phyloP scores from a whole-genome alignment of 1,140 invertebrate species.

The Vanessa tameamea region DNA sequence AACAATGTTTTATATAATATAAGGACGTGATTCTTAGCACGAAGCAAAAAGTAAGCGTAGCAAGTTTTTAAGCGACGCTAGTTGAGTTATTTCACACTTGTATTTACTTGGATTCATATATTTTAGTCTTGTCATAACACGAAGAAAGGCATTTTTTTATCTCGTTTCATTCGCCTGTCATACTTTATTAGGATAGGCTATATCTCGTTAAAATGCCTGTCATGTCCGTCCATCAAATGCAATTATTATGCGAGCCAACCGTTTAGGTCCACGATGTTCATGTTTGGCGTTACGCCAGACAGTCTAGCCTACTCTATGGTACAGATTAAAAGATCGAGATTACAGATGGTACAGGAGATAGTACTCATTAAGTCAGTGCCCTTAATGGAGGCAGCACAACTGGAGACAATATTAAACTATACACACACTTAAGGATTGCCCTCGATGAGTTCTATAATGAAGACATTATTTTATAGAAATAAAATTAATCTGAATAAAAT shows the following conservation, averaged over 20 bases:
- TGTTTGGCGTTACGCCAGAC: conserved; percentile 19
- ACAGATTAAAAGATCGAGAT: conserved; percentile 14
- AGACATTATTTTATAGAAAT: too few species aligned
- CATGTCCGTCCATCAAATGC: conserved; percentile 19
- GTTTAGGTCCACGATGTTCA: conserved; percentile 18
- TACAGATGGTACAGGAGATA: conserved; percentile 1
- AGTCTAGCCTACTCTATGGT: conserved; percentile 10
- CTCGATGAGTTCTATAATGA: too few species aligned
- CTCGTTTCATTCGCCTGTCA: not conserved
- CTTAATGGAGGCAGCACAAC: not conserved
- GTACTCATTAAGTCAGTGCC: not conserved
- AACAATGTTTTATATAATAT: not conserved
- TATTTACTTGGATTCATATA: not conserved
- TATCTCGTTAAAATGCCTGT: conserved; percentile 17
- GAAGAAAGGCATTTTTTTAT: not conserved
- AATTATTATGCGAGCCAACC: conserved; percentile 24
- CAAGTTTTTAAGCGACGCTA: not conserved
- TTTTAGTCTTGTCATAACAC: too few species aligned
- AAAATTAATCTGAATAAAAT: too few species aligned
- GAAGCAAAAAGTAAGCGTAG: not conserved
- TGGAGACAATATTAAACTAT: too few species aligned
- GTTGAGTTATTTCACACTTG: not conserved
- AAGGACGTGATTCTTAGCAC: not conserved
- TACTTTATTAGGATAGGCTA: not conserved
- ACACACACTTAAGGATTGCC: too few species aligned